Evolutionary conservation across 2,113 vertebrate genomes (phyloP).

Genomic region (Oreotrochilus melanogaster): DNA sequence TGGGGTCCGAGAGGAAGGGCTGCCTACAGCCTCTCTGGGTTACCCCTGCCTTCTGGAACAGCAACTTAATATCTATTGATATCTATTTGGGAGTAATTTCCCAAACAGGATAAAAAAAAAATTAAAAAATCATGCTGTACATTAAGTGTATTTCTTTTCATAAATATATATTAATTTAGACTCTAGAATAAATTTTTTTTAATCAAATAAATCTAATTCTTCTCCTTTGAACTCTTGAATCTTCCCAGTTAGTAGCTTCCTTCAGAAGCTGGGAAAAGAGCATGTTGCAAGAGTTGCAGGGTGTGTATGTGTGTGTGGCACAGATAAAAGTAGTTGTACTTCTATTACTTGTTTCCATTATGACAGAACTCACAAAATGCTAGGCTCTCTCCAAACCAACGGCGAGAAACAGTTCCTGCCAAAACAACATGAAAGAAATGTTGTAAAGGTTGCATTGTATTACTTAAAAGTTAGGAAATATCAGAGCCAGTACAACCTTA

Average conservation of each 20-base stretch:
- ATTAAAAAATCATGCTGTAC: neutral
- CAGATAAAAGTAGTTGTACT: conserved; percentile 9
- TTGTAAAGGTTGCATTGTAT: conserved; percentile 25
- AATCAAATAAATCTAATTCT: neutral
- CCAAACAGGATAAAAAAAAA: neutral
- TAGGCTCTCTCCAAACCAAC: neutral
- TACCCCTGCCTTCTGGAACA: neutral
- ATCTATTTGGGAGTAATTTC: neutral
- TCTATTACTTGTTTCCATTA: conserved; percentile 38
- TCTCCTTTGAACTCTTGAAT: neutral
- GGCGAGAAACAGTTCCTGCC: neutral
- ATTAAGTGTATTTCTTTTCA: neutral
- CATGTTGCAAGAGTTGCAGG: neutral
- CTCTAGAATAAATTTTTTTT: neutral
- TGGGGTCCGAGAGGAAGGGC: no score
- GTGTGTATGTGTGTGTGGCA: neutral
- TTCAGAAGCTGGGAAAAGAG: conserved; percentile 10
- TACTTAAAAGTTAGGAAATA: conserved; percentile 42
- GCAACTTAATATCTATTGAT: neutral
- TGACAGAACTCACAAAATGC: neutral
- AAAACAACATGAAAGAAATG: conserved; percentile 32
- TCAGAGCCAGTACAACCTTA: conserved; percentile 28
- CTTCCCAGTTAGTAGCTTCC: neutral
- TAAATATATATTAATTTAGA: neutral
- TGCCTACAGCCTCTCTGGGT: rapidly evolving